Percentiles rank a stretch among this genome's conserved stretches.
These are phyloP conservation scores for Bombus sibiricus DNA, from an alignment of 1,140 invertebrate genomes.

Conservation along the genomic window DNA sequence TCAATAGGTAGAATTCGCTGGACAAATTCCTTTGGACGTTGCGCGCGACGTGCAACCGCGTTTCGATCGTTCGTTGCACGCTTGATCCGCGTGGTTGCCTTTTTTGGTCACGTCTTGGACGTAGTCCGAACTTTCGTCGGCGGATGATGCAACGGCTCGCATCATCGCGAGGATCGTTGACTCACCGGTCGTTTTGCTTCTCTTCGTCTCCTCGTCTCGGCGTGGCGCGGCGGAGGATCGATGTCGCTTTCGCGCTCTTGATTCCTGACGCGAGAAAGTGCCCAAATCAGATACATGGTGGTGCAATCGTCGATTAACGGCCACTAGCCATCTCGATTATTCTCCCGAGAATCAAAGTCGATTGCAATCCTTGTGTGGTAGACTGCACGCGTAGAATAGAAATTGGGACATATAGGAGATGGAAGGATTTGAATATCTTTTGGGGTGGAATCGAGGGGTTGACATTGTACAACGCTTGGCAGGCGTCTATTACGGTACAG, in stretches of 20 bases:
- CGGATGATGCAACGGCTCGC: conserved; percentile 34
- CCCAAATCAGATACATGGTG: neutral
- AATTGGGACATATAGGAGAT: too few species aligned
- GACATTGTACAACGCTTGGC: too few species aligned
- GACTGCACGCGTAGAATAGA: too few species aligned
- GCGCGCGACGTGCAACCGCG: neutral
- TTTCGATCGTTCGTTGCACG: conserved; percentile 1
- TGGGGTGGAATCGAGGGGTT: too few species aligned
- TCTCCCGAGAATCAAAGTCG: neutral
- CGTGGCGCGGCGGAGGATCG: neutral
- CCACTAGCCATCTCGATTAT: neutral
- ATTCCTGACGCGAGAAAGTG: conserved; percentile 2
- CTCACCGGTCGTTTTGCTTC: conserved; percentile 32
- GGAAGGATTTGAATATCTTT: too few species aligned
- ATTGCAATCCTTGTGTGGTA: too few species aligned
- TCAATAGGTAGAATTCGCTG: neutral
- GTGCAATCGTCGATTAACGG: neutral
- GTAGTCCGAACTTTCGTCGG: conserved; percentile 37
- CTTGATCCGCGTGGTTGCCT: conserved; percentile 24
- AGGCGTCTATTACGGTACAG: too few species aligned
- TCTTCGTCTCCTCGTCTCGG: conserved; percentile 1
- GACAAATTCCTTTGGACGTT: neutral
- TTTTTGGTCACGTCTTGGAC: conserved; percentile 47
- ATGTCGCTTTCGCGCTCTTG: neutral
- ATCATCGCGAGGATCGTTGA: conserved; percentile 47